Evolutionary conservation across 2,888 invertebrate genomes (phyloP).

Genomic region (Meganola albula): DNA sequence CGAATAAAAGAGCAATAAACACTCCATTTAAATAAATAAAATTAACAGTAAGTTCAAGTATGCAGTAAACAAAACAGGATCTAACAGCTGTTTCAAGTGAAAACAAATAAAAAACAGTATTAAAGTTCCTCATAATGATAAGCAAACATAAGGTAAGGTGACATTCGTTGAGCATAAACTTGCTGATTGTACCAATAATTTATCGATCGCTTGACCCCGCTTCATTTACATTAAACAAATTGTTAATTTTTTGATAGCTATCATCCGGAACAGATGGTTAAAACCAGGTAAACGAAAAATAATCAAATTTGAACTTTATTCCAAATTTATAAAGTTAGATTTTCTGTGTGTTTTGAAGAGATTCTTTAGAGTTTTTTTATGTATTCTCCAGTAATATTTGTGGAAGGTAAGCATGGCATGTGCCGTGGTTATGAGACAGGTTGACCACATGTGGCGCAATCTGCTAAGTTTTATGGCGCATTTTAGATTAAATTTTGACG

Average conservation of each 20-base stretch:
- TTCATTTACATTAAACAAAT: slow-evolving; percentile 78
- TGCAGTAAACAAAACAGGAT: too few relatives aligned
- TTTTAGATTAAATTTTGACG: slow-evolving; percentile 62
- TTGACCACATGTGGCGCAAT: slow-evolving; percentile 76
- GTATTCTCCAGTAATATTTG: slow-evolving; percentile 59
- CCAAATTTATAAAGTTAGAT: slow-evolving; percentile 13
- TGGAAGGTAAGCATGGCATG: slow-evolving; percentile 70
- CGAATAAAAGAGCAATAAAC: too few relatives aligned
- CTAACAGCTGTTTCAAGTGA: slow-evolving; percentile 47
- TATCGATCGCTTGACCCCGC: slow-evolving; percentile 67
- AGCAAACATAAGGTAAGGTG: slow-evolving; percentile 66
- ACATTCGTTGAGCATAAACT: slow-evolving; percentile 72
- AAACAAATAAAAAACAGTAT: slow-evolving; percentile 47
- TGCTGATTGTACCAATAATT: slow-evolving; percentile 68
- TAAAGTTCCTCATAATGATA: slow-evolving; percentile 56
- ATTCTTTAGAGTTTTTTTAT: slow-evolving; percentile 54
- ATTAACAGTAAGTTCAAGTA: too few relatives aligned
- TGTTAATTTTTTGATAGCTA: slow-evolving; percentile 77
- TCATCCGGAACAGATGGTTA: slow-evolving; percentile 73
- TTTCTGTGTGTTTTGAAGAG: slow-evolving; percentile 13
- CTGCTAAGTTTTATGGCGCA: slow-evolving; percentile 62
- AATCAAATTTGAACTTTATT: slow-evolving; percentile 26
- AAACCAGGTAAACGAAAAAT: slow-evolving; percentile 26
- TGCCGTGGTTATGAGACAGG: slow-evolving; percentile 74
- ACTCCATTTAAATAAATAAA: too few relatives aligned